A percentile compares a stretch with the other conserved stretches of the same genome.
Conservation (phyloP, 2,797 vertebrate species). For the Clamator glandarius region DNA sequence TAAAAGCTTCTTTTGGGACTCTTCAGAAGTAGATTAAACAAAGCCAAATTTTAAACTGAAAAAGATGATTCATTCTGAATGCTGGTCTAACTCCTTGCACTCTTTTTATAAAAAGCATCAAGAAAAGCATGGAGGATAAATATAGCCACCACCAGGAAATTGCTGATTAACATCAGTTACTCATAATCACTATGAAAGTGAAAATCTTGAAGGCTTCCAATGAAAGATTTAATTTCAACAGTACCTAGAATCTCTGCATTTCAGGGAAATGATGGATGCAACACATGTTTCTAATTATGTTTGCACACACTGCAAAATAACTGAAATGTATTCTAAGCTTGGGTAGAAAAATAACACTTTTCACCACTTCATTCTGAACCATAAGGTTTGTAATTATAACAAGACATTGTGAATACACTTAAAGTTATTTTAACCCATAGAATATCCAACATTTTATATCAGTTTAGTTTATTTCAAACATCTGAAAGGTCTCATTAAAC, state of each 20-base stretch:
- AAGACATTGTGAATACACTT: neutral
- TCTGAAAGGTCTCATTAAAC: neutral
- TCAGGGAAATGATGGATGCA: conserved; percentile 9
- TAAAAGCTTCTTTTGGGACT: neutral
- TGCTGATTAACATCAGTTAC: neutral
- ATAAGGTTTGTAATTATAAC: conserved; percentile 39
- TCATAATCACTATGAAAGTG: neutral
- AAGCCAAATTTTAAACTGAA: neutral
- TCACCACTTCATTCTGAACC: conserved; percentile 15
- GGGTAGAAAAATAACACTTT: conserved; percentile 9
- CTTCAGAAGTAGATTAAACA: neutral
- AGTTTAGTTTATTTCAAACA: neutral
- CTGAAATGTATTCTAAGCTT: conserved; percentile 32
- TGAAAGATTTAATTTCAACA: neutral
- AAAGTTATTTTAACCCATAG: neutral
- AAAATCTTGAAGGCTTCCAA: neutral
- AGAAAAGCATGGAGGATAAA: neutral
- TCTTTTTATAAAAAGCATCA: neutral
- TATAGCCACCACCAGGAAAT: neutral
- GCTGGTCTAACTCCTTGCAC: neutral
- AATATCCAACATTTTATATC: neutral
- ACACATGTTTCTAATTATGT: conserved; percentile 68
- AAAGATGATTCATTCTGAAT: neutral
- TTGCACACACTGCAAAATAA: conserved; percentile 58
- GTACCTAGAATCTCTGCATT: neutral